Evolutionary conservation across 1,140 invertebrate genomes (phyloP), one percentile per base, ranked within the genome.

Genomic region (Drosophila grimshawi): DNA sequence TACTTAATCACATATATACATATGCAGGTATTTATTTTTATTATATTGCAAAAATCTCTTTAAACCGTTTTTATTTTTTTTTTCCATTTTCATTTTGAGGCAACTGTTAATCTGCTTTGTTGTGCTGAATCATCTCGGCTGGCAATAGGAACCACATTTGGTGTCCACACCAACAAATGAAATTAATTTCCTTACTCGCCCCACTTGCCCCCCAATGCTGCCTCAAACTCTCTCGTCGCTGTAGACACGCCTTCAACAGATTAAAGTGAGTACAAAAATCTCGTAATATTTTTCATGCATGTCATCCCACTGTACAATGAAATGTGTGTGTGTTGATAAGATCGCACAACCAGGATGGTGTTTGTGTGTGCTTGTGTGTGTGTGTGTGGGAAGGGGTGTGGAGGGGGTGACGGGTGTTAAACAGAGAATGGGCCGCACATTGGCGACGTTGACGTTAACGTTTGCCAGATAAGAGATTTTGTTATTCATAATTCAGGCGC

Each of bases 401-500:
- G 46, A 19, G 29, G n/a, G 35, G 4, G 33, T 35, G 53, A 35
- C n/a, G 29, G 49, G 75, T 61, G 45, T 41, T 62, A 27, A 10
- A 37, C 35, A 37, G 39, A 41, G 10, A 41, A 41, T 41, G 39
- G 39, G 39, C 39, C 8, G 6, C 37, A 41, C 37, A 41, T 6
- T 41, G 59, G 35, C 41, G 33, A 51, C 49, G 48, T 35, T 69
- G 45, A 81, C 69, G 69, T 81, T 66, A 78, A 75, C 80, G 65
- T 10, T 75, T 82, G 3, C 70, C 37, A 82, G 80, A 81, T 81
- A 82, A 78, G 30, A 68, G 68, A 78, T 82, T 82, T 82, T 78
- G 65, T 62, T 82, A 82, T 85, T 80, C 85, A 85, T 77, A 80
- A 74, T 66, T 76, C 63, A 71, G 59, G 52, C 62, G 32, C 8